phyloP scores from a whole-genome alignment of 2,113 vertebrate species.

The Abramis brama region DNA sequence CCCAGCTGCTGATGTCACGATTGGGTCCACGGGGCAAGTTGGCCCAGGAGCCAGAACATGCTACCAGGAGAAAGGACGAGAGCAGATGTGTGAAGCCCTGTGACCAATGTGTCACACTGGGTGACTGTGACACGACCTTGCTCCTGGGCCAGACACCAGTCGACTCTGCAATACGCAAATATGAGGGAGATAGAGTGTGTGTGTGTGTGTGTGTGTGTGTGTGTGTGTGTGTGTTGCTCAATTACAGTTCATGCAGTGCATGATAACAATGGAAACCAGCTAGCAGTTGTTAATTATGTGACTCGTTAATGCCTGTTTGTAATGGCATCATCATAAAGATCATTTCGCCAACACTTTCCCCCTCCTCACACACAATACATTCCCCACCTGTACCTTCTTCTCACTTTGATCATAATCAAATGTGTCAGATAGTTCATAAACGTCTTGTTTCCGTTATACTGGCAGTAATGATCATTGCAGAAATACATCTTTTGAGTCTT shows the following conservation, averaged over 20 bases:
- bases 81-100: constrained; percentile 59
- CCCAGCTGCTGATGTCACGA: constrained; percentile 55
- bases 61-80: constrained; percentile 36
- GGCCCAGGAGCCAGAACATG: constrained; percentile 11
- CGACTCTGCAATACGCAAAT: not conserved
- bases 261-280: not conserved
- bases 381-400: not conserved
- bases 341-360: not conserved
- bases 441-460: constrained; percentile 35
- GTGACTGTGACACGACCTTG: constrained; percentile 60
- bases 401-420: constrained; percentile 19
- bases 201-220: not conserved
- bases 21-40: constrained; percentile 54
- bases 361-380: not conserved
- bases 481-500: constrained; percentile 17
- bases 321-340: constrained; percentile 2
- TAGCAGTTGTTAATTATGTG: constrained; percentile 28
- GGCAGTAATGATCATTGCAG: constrained; percentile 41
- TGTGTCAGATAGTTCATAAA: constrained; percentile 41
- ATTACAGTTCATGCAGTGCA: constrained; percentile 28
- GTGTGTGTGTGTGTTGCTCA: not conserved
- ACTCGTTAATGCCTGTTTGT: constrained; percentile 9
- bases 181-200: not conserved
- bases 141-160: constrained; percentile 51
- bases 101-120: constrained; percentile 57